Evolutionary conservation across 2,888 invertebrate genomes (phyloP), one percentile per base, ranked within the genome.

Genomic region (Herminia tarsipennalis): DNA sequence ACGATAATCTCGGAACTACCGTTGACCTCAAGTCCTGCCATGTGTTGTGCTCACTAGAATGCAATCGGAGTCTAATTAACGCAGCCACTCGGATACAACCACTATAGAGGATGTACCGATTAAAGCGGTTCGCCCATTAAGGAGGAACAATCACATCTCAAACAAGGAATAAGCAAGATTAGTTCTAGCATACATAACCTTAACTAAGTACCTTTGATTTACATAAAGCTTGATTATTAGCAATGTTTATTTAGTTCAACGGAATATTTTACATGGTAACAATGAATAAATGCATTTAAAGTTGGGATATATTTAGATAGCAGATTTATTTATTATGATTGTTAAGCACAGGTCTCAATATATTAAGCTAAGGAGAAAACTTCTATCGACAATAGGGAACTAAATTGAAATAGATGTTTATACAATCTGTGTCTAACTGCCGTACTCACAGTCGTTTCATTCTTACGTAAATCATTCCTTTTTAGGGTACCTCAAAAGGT

Each of bases 61-160:
- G 80, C 83, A 84, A 86, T 81, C 84, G 72, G 70, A 76, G 73
- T 78, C 86, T 88, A 89, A 89, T 88, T 89, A 89, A 84, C 83
- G 84, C 83, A 73, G 66, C 64, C 65, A 68, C 76, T 75, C 73
- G 73, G 76, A 81, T 82, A 79, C 73, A 77, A 79, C 65, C 64
- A 62, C 73, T 74, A 76, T 73, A 73, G 75, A 81, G 86, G 88
- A 89, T 89, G 88, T 86, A 76, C 80, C 83, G 87, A 88, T 88
- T 88, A 88, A 76, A 83, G 52, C 73, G 62, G 71, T 70, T 70
- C 64, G 77, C 88, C 88, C 75, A 82, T 85, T 91, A 88, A 81
- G 89, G 89, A 82, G 78, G 82, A 87, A 89, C 90, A 90, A 89
- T 90, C 88, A 88, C 86, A 83, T 83, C 78, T 83, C 76, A 73